These are phyloP conservation scores for zebrafish (Danio rerio) DNA, from an alignment of 2,113 vertebrate species.

Conservation along the genomic window GRCz12tu NC_133187.1:37926501-37927000, in stretches of 20 bases:
- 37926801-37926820: conserved; percentile 37
- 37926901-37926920: background rate
- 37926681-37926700: background rate
- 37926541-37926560: too few species aligned
- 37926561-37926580: too few species aligned
- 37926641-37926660: background rate
- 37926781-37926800: too few species aligned
- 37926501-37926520: too few species aligned
- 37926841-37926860: conserved; percentile 29
- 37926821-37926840: conserved; percentile 63
- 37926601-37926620: too few species aligned
- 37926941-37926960: background rate
- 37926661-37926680: background rate
- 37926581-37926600: too few species aligned
- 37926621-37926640: background rate
- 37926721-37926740: background rate
- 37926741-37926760: background rate
- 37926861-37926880: background rate
- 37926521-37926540: too few species aligned
- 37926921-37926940: background rate
- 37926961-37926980: background rate
- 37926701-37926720: background rate
- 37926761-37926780: background rate
- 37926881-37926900: background rate
- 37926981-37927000: background rate